These are phyloP conservation scores for Carassius carassius DNA, from an alignment of 2,113 vertebrate genomes.

Conservation along the genomic window DNA sequence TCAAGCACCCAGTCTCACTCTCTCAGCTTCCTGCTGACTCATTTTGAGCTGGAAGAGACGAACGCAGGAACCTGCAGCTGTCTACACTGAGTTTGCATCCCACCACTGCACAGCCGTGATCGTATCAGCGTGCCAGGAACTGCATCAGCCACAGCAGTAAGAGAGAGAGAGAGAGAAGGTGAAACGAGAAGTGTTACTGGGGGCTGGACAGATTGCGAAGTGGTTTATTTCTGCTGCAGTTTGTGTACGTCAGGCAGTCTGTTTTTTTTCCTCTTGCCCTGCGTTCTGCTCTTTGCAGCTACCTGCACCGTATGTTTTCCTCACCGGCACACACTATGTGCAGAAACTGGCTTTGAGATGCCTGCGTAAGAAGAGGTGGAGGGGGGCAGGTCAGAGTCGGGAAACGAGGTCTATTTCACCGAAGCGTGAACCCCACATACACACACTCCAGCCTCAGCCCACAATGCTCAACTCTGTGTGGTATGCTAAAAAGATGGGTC, in stretches of 20 bases:
- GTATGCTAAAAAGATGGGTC: slow-evolving; percentile 81
- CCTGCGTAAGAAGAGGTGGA: slow-evolving; percentile 39
- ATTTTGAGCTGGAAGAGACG: slow-evolving; percentile 39
- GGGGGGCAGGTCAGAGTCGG: slow-evolving; percentile 30
- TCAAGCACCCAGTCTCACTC: slow-evolving; percentile 13
- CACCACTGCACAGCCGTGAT: slow-evolving; percentile 36
- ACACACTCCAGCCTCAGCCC: slow-evolving; percentile 45
- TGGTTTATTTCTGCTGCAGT: slow-evolving; percentile 51
- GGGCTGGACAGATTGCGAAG: slow-evolving; percentile 44
- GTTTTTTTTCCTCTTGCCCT: slow-evolving; percentile 1
- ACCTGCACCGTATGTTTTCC: slow-evolving; percentile 28
- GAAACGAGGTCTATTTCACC: slow-evolving; percentile 1
- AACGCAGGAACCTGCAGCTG: slow-evolving; percentile 42
- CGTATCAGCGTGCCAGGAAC: slow-evolving; percentile 44
- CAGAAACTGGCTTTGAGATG: slow-evolving; percentile 43
- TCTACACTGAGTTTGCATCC: slow-evolving; percentile 33
- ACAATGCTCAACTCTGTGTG: slow-evolving; percentile 82
- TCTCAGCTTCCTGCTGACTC: slow-evolving; percentile 51
- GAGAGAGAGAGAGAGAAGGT: slow-evolving; percentile 41
- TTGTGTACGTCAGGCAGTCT: slow-evolving; percentile 48
- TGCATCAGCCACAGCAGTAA: slow-evolving; percentile 36
- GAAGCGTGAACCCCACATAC: slow-evolving; percentile 35
- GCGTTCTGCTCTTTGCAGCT: slow-evolving; percentile 18
- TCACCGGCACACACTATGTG: background rate
- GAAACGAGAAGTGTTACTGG: slow-evolving; percentile 42